Evolutionary conservation across 2,888 invertebrate genomes (phyloP), one percentile per base, ranked within the genome.

Genomic region (Chloroclystis v-ata): DNA sequence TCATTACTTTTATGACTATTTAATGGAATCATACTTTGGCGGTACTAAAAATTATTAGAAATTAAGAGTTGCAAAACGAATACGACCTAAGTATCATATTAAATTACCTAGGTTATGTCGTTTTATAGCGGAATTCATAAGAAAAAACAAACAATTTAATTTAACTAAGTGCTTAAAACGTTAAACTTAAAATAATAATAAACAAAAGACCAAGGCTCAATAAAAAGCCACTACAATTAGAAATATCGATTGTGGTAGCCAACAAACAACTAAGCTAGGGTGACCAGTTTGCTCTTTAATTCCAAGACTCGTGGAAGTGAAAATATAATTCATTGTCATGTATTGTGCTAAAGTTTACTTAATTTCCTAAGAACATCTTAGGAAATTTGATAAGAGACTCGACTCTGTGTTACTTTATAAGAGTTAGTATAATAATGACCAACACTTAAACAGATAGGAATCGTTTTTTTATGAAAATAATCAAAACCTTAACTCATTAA

Each of bases 261-360:
- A 61, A 63, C 65, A 60, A 72, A 72, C 75, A 68, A 70, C 71
- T 61, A 67, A 55, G 41, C 5, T 33, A 42, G 46, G 43, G 46
- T 37, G 49, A 40, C 52, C 59, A 56, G 29, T 4, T 0, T 29
- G 12, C 29, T 12, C n/a, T n/a, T n/a, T n/a, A n/a, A n/a, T n/a
- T n/a, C n/a, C n/a, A n/a, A n/a, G n/a, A n/a, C n/a, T n/a, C n/a
- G n/a, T n/a, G n/a, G n/a, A n/a, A n/a, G n/a, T n/a, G n/a, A n/a
- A n/a, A n/a, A n/a, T n/a, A n/a, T n/a, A n/a, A n/a, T n/a, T n/a
- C n/a, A n/a, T n/a, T n/a, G 14, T 14, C 4, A 13, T 32, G 9
- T 8, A 8, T 8, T 14, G n/a, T 9, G n/a, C 9, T 32, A 4
- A 4, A n/a, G n/a, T n/a, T n/a, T n/a, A n/a, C n/a, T n/a, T n/a